Conservation (phyloP, 2,797 vertebrate genomes). For the Coreius guichenoti region DNA sequence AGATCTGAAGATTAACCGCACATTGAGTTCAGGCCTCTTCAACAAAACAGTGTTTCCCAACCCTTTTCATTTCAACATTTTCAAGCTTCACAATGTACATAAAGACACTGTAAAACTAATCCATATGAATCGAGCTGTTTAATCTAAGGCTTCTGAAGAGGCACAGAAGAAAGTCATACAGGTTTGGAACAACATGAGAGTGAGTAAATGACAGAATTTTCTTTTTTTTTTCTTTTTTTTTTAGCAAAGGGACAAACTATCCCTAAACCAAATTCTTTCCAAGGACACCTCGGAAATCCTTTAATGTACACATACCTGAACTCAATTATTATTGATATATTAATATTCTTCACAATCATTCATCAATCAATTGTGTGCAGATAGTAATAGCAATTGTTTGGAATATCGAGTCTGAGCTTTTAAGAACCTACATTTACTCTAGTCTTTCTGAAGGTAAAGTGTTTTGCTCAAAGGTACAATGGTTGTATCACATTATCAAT, state of each 20-base stretch:
- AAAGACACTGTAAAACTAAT: too few species aligned
- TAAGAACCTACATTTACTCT: too few species aligned
- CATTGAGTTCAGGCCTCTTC: background rate
- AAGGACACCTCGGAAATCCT: background rate
- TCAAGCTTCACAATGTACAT: background rate
- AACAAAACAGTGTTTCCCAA: background rate
- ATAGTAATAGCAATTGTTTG: too few species aligned
- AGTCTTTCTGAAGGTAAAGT: too few species aligned
- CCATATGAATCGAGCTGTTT: background rate
- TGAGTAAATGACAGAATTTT: too few species aligned
- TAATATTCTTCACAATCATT: background rate
- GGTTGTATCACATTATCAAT: background rate
- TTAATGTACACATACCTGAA: background rate
- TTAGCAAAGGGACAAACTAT: background rate
- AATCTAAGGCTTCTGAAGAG: background rate
- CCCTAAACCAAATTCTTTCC: background rate
- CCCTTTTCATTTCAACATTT: background rate
- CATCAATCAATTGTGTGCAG: too few species aligned
- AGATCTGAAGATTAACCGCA: slow-evolving; percentile 73
- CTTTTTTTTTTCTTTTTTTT: too few species aligned
- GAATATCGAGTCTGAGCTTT: too few species aligned
- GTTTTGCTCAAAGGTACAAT: background rate
- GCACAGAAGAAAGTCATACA: background rate
- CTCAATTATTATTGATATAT: background rate
- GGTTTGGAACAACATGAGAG: background rate